Percentiles rank a stretch among this genome's conserved stretches.
Conservation (phyloP, 2,888 invertebrate genomes). For the Nephrotoma flavescens region DNA sequence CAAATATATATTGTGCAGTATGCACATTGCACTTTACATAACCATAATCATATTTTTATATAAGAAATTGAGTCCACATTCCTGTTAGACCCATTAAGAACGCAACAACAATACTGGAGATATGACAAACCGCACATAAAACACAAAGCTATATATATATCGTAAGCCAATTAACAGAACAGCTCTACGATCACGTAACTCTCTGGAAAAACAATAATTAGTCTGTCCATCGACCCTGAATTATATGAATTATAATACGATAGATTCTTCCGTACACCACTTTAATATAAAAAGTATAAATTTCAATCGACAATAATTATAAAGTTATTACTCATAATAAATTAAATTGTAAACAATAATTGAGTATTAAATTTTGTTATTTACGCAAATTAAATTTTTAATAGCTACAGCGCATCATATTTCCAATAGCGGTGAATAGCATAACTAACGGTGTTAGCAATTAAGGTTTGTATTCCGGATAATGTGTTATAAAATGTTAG, state of each 20-base stretch:
- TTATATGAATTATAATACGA: background rate
- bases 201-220: background rate
- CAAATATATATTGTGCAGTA: too few species aligned
- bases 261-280: background rate
- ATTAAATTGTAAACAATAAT: background rate
- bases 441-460: background rate
- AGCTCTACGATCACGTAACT: background rate
- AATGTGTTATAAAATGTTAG: background rate
- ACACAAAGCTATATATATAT: background rate
- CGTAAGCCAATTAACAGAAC: background rate
- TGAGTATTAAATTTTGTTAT: background rate
- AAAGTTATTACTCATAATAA: background rate
- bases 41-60: too few species aligned
- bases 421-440: background rate
- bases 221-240: background rate
- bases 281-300: background rate
- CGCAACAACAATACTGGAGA: too few species aligned
- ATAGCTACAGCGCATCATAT: background rate
- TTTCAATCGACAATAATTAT: background rate
- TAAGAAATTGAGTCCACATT: too few species aligned
- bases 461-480: background rate
- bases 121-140: background rate
- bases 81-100: too few species aligned
- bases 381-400: background rate
- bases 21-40: too few species aligned